These are phyloP conservation scores for Laspeyria flexula DNA, from an alignment of 2,888 invertebrate species.

Conservation along the genomic window DNA sequence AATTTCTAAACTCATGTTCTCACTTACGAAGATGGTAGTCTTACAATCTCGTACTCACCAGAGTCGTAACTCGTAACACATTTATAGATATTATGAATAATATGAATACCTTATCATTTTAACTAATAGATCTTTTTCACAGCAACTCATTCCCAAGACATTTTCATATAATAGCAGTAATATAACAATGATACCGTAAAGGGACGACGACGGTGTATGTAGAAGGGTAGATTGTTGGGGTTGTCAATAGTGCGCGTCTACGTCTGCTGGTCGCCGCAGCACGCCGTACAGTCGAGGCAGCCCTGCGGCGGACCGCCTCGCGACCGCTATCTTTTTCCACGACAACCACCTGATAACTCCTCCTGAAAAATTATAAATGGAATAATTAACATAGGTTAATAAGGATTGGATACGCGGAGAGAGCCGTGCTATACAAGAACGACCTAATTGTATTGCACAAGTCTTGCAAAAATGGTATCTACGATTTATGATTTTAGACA, in stretches of 20 bases:
- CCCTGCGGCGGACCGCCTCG: constrained; percentile 77
- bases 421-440: no score
- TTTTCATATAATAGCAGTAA: not conserved
- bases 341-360: constrained; percentile 63
- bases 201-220: not conserved
- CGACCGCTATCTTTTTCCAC: constrained; percentile 85
- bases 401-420: no score
- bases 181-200: not conserved
- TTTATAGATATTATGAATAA: no score
- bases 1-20: no score
- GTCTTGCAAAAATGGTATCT: no score
- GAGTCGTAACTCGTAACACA: no score
- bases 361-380: constrained; percentile 62
- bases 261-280: constrained; percentile 74
- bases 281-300: constrained; percentile 86
- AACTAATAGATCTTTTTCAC: no score
- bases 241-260: constrained; percentile 31
- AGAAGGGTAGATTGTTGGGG: constrained; percentile 8
- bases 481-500: no score
- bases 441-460: no score
- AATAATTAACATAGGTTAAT: not conserved
- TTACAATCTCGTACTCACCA: no score
- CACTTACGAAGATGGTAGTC: no score
- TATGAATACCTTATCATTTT: no score
- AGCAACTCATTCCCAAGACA: not conserved